phyloP scores from a whole-genome alignment of 2,113 vertebrate species.

The Neofelis nebulosa region DNA sequence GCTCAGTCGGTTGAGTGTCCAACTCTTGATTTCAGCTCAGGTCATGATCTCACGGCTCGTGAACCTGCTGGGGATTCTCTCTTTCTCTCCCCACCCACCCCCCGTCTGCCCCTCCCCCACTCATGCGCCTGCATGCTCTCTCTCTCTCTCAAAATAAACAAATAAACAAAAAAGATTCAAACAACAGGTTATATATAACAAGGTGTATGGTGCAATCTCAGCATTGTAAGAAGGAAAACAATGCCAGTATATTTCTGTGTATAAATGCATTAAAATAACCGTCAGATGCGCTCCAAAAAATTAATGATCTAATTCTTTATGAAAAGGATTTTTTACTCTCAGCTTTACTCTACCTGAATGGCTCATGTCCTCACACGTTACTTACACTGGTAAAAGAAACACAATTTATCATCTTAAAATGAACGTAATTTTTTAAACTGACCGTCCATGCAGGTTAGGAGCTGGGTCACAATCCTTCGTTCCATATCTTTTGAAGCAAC shows the following conservation, averaged over 20 bases:
- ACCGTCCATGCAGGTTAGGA: slow-evolving; percentile 99
- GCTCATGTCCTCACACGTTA: not conserved
- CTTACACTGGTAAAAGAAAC: not conserved
- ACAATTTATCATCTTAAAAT: not conserved
- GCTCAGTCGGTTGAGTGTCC: no score
- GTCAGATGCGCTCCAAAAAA: not conserved
- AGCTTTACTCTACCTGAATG: not conserved
- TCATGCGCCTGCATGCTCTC: no score
- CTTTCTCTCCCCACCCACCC: no score
- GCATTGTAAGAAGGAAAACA: not conserved
- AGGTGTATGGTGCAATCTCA: not conserved
- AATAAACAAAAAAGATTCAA: not conserved
- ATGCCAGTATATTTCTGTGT: not conserved
- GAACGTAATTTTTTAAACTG: slow-evolving; percentile 63
- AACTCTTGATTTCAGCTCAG: no score
- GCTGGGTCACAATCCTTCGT: slow-evolving; percentile 96
- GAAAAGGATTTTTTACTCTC: not conserved
- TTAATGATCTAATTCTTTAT: not conserved
- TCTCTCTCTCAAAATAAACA: no score
- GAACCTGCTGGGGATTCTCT: no score
- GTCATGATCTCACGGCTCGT: no score
- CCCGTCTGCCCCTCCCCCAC: no score
- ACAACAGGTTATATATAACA: not conserved
- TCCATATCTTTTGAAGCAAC: slow-evolving; percentile 99
- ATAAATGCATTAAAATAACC: not conserved